These are phyloP conservation scores for Aphelenchoides bicaudatus DNA, from an alignment of 2,888 invertebrate species.

Conservation along the genomic window DNA sequence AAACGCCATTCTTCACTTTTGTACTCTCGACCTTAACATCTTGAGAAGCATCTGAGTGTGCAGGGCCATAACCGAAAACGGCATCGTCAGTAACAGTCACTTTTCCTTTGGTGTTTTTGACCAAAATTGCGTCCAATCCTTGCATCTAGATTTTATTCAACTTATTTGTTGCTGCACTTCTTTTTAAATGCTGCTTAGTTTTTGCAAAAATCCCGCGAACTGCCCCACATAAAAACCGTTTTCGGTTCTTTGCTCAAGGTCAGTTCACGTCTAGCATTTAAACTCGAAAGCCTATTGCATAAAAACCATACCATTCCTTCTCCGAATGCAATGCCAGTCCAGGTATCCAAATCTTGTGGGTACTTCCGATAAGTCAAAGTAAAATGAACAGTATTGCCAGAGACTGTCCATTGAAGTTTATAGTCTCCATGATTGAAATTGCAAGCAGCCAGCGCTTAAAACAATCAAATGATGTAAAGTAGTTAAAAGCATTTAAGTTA, in stretches of 20 bases:
- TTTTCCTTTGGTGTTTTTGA: slow-evolving; percentile 47
- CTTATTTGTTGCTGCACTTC: background rate
- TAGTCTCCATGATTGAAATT: slow-evolving; percentile 29
- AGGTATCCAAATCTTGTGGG: slow-evolving; percentile 35
- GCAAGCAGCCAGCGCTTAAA: slow-evolving; percentile 18
- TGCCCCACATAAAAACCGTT: slow-evolving; percentile 18
- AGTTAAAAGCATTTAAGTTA: too few species aligned
- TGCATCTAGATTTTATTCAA: slow-evolving; percentile 37
- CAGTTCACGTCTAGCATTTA: background rate
- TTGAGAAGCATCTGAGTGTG: slow-evolving; percentile 40
- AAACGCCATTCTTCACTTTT: slow-evolving; percentile 24
- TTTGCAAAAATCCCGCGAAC: background rate
- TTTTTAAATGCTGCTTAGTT: background rate
- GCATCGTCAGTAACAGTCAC: slow-evolving; percentile 52
- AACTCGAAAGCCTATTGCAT: background rate
- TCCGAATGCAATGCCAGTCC: slow-evolving; percentile 55
- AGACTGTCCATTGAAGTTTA: slow-evolving; percentile 31
- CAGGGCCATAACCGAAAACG: slow-evolving; percentile 48
- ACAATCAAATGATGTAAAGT: too few species aligned
- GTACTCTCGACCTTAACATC: slow-evolving; percentile 25
- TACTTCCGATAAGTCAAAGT: slow-evolving; percentile 42
- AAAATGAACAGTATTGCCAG: slow-evolving; percentile 40
- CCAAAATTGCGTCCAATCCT: slow-evolving; percentile 52
- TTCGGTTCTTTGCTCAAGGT: background rate
- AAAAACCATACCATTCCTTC: slow-evolving; percentile 46